These are phyloP conservation scores for Tipula lateralis DNA, from an alignment of 2,888 invertebrate species.

Conservation along the genomic window DNA sequence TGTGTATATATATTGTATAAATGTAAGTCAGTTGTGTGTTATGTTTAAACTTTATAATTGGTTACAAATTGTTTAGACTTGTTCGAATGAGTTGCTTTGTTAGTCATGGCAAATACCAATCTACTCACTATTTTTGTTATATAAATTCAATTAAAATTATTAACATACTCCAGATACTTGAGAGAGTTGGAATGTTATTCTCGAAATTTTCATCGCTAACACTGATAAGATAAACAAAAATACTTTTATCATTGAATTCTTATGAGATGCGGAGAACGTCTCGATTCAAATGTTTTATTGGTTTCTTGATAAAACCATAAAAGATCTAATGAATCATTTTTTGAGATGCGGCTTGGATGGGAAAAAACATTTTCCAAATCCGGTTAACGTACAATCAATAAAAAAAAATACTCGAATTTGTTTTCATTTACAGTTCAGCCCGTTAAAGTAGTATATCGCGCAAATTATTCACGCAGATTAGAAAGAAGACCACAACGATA, in stretches of 20 bases:
- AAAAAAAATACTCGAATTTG: neutral
- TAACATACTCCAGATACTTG: neutral
- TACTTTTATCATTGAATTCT: neutral
- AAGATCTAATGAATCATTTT: neutral
- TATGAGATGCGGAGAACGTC: neutral
- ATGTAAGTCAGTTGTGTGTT: neutral
- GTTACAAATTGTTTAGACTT: neutral
- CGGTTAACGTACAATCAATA: neutral
- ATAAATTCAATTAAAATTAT: neutral
- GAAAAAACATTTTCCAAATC: neutral
- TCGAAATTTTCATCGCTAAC: neutral
- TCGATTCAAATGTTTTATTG: neutral
- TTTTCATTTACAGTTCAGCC: neutral
- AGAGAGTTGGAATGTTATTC: neutral
- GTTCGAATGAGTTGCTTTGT: neutral
- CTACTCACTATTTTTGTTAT: neutral
- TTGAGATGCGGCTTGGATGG: neutral
- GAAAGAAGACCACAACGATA: neutral
- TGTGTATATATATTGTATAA: neutral
- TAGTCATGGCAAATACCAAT: neutral
- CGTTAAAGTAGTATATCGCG: neutral
- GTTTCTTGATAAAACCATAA: neutral
- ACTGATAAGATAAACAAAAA: neutral
- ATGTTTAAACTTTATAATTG: slow-evolving; percentile 2
- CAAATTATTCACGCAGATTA: neutral